A percentile compares a stretch with the other conserved stretches of the same genome.
Conservation (phyloP, 2,888 invertebrate genomes). For the Endotricha flammealis region DNA sequence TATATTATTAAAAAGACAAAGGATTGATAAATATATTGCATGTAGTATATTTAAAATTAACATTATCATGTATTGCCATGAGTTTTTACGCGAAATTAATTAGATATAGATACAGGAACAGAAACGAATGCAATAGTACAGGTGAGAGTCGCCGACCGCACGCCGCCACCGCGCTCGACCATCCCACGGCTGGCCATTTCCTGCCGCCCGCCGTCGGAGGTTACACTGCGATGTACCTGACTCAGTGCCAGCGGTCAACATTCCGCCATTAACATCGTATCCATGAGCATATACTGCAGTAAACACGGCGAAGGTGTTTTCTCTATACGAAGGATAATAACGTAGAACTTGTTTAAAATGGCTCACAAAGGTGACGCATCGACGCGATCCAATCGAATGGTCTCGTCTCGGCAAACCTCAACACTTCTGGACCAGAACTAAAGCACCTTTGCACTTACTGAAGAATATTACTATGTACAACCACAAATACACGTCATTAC, state of each 20-base stretch:
- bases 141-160: too few relatives aligned
- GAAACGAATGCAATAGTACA: too few relatives aligned
- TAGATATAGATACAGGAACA: too few relatives aligned
- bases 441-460: conserved; percentile 25
- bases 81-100: too few relatives aligned
- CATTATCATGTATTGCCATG: too few relatives aligned
- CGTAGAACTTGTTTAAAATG: conserved; percentile 62
- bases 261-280: conserved; percentile 16
- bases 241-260: conserved; percentile 29
- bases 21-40: too few relatives aligned
- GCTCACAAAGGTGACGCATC: conserved; percentile 78
- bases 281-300: not conserved
- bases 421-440: conserved; percentile 23
- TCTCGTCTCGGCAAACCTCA: conserved; percentile 50
- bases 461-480: conserved; percentile 19
- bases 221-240: not conserved
- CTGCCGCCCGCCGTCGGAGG: conserved; percentile 9
- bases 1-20: too few relatives aligned
- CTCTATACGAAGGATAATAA: conserved; percentile 27
- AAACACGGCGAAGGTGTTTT: not conserved
- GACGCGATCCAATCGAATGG: conserved; percentile 73
- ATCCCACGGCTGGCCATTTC: conserved; percentile 13
- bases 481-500: conserved; percentile 53
- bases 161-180: too few relatives aligned
- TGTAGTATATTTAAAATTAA: too few relatives aligned